Evolutionary conservation across 2,888 invertebrate species (phyloP).

Genomic region (Hyppa rectilinea): DNA sequence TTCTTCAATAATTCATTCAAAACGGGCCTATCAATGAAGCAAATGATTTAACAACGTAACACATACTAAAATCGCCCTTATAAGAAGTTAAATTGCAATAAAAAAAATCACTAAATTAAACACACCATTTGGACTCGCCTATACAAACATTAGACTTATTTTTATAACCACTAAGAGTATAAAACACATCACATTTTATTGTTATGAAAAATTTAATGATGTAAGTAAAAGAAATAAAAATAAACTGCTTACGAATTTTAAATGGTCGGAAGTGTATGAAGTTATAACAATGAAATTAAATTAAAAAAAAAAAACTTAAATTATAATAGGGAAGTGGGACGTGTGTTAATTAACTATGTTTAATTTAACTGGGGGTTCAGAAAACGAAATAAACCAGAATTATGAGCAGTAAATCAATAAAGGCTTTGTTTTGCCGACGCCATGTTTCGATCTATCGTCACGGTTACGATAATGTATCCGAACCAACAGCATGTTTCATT

Average conservation of each 20-base stretch:
- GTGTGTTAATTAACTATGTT: slow-evolving; percentile 58
- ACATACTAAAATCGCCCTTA: slow-evolving; percentile 35
- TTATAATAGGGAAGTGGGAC: slow-evolving; percentile 31
- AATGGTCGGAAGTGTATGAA: slow-evolving; percentile 42
- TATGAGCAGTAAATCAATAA: slow-evolving; percentile 56
- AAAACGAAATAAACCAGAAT: slow-evolving; percentile 38
- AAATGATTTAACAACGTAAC: slow-evolving; percentile 30
- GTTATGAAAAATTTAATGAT: slow-evolving; percentile 52
- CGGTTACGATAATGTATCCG: slow-evolving; percentile 21
- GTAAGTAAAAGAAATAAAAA: slow-evolving; percentile 53
- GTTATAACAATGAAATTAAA: slow-evolving; percentile 31
- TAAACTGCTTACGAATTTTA: slow-evolving; percentile 16
- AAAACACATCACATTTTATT: slow-evolving; percentile 43
- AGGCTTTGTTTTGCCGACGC: slow-evolving; percentile 28
- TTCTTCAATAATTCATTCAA: background rate
- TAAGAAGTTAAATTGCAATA: slow-evolving; percentile 34
- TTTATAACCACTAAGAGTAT: slow-evolving; percentile 37
- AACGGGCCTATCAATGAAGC: background rate
- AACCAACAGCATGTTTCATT: background rate
- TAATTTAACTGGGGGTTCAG: slow-evolving; percentile 34
- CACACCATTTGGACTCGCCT: slow-evolving; percentile 34
- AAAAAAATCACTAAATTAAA: slow-evolving; percentile 46
- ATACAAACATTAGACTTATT: slow-evolving; percentile 29
- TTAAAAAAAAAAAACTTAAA: slow-evolving; percentile 21
- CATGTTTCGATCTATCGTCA: slow-evolving; percentile 35